Evolutionary conservation across 2,113 vertebrate genomes (phyloP), one percentile per base, ranked within the genome.

Genomic region (Alectura lathami): DNA sequence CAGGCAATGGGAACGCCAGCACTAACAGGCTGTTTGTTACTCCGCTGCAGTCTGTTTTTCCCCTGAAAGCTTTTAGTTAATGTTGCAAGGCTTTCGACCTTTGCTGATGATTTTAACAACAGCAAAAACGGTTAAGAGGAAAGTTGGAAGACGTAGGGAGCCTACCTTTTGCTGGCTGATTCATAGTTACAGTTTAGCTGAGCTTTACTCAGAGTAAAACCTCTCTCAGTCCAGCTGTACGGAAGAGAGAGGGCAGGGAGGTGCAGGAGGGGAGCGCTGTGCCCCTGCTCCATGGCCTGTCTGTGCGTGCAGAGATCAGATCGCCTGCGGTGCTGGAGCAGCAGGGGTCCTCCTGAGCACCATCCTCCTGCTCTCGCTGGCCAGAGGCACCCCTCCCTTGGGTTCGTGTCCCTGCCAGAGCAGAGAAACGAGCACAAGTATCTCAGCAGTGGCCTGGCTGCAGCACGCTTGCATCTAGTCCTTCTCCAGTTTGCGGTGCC

Each of bases 211-310:
- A 84, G 43, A 84, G 57, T 5, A 7, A 75, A 62, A 48, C 30
- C 63, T 85, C 63, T 45, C 59, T 7, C 42, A 72, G 66, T 26
- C 62, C 34, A 24, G 30, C 1, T 59, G 43, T 13, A 24, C 9
- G 47, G 80, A 70, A 73, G 48, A 23, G 34, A 13, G 50, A 7
- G 60, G 17, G 32, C 17, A 17, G n/a, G 27, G 12, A 3, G 17
- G 73, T n/a, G 76, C 59, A 63, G 26, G 42, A 43, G 26, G 0
- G 5, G 50, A 3, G 32, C 51, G 83, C 53, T 50, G 0, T 17
- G 8, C 36, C 42, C 36, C 13, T 36, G 29, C 21, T 6, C 2
- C 0, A 1, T 6, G 60, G 48, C 26, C 1, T 6, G 62, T 42
- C 56, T 70, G 15, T 9, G 13, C 45, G 62, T 0, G 32, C 47